Evolutionary conservation across 2,113 vertebrate genomes (phyloP).

Genomic region (Cheilinus undulatus): DNA sequence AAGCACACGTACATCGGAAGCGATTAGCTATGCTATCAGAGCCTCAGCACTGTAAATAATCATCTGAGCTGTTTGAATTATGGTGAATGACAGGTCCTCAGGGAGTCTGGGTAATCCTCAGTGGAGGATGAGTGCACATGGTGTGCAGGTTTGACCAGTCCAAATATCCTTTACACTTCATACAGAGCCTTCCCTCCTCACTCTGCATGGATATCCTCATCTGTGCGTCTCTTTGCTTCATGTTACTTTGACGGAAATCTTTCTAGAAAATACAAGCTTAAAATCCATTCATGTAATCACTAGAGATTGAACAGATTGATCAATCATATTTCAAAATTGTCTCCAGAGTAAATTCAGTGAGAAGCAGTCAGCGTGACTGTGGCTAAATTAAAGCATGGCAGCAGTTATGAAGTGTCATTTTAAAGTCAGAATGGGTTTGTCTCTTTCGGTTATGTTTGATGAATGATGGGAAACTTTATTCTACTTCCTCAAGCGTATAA

Average conservation of each 20-base stretch:
- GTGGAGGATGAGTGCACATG: constrained; percentile 17
- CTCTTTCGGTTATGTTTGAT: background rate
- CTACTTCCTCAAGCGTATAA: background rate
- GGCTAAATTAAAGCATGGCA: background rate
- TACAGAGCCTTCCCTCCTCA: background rate
- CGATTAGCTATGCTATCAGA: constrained; percentile 33
- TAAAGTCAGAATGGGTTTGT: background rate
- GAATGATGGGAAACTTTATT: background rate
- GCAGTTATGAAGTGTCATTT: background rate
- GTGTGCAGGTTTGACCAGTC: constrained; percentile 21
- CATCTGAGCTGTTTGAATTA: constrained; percentile 19
- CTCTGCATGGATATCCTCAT: background rate
- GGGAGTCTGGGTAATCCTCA: constrained; percentile 18
- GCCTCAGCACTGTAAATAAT: constrained; percentile 22
- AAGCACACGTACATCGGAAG: constrained; percentile 7
- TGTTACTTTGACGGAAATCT: background rate
- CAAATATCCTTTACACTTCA: constrained; percentile 9
- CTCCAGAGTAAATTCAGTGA: background rate
- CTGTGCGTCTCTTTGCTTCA: background rate
- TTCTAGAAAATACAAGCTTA: background rate
- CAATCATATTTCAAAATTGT: background rate
- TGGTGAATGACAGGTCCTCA: background rate
- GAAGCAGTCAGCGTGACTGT: background rate
- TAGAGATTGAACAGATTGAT: background rate
- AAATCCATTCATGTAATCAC: background rate